A percentile compares a stretch with the other conserved stretches of the same genome.
phyloP scores from a whole-genome alignment of 2,888 invertebrate species.

The Yponomeuta plumbellus region DNA sequence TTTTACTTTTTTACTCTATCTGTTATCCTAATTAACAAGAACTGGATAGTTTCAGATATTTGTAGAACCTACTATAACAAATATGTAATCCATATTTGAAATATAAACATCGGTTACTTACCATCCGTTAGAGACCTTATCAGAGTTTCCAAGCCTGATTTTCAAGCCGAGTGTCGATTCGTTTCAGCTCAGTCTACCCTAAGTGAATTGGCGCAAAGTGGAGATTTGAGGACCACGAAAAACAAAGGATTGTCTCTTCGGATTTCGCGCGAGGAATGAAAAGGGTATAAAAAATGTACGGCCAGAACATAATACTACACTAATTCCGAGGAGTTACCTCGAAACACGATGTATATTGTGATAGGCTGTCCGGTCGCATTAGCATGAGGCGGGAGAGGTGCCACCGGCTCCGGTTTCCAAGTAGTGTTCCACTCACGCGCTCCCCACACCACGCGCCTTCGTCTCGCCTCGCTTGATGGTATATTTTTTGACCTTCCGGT shows the following conservation, averaged over 20 bases:
- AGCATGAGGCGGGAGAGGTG: conserved; percentile 41
- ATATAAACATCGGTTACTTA: too few species aligned
- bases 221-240: neutral
- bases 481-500: conserved; percentile 15
- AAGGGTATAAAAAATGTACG: conserved; percentile 52
- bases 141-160: too few species aligned
- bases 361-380: conserved; percentile 56
- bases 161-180: too few species aligned
- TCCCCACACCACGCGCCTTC: conserved; percentile 21
- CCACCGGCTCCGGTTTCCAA: conserved; percentile 56
- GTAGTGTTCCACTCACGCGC: conserved; percentile 41
- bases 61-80: too few species aligned
- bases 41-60: too few species aligned
- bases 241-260: conserved; percentile 34
- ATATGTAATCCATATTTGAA: too few species aligned
- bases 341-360: conserved; percentile 68
- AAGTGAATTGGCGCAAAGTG: neutral
- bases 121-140: too few species aligned
- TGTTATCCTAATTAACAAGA: too few species aligned
- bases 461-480: conserved; percentile 19
- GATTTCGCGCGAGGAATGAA: conserved; percentile 45
- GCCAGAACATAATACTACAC: conserved; percentile 65
- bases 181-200: too few species aligned
- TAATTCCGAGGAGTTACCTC: conserved; percentile 65
- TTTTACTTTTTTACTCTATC: too few species aligned